Evolutionary conservation across 2,797 vertebrate species (phyloP).

Genomic region (Paedocypris micromegethes): DNA sequence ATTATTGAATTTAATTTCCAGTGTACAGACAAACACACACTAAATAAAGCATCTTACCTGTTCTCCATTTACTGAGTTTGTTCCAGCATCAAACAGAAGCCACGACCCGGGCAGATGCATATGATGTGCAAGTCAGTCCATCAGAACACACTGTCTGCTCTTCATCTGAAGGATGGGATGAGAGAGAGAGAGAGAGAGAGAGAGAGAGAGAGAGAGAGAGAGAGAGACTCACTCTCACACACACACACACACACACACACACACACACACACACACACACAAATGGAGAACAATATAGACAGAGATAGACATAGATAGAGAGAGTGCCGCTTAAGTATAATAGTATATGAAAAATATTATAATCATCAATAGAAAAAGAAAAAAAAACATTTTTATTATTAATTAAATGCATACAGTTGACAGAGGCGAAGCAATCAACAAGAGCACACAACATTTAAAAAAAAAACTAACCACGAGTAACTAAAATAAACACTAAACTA

Average conservation of each 20-base stretch:
- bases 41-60: slow-evolving; percentile 38
- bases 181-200: neutral
- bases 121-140: slow-evolving; percentile 18
- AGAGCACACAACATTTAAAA: too few species aligned
- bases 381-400: too few species aligned
- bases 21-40: neutral
- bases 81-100: slow-evolving; percentile 3
- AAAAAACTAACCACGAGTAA: too few species aligned
- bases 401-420: too few species aligned
- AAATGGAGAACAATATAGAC: neutral
- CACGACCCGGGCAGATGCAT: slow-evolving; percentile 11
- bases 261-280: neutral
- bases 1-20: neutral
- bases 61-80: neutral
- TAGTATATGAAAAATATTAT: too few species aligned
- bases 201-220: neutral
- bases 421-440: too few species aligned
- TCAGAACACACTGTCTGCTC: slow-evolving; percentile 6
- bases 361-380: too few species aligned
- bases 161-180: neutral
- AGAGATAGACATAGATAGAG: too few species aligned
- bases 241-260: neutral
- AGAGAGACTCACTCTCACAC: neutral
- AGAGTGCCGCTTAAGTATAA: too few species aligned
- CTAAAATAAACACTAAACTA: too few species aligned